Percentiles rank a stretch among this genome's conserved stretches.
Conservation (phyloP, 2,888 invertebrate genomes). For the Microchrysa polita region DNA sequence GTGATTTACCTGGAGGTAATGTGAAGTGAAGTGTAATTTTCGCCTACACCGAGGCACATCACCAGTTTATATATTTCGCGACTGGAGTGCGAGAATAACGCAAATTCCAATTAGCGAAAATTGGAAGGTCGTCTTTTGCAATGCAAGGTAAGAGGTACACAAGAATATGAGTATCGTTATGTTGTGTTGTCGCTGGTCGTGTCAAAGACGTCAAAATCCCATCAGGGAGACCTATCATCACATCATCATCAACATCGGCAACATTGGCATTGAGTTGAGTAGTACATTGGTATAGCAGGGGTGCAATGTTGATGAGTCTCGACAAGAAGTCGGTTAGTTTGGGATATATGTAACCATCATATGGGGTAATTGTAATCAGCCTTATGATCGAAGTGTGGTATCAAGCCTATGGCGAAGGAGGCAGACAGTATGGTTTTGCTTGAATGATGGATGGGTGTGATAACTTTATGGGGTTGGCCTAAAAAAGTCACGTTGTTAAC, state of each 20-base stretch:
- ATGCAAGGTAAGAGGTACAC: too few species aligned
- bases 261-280: too few species aligned
- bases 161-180: not conserved
- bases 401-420: too few species aligned
- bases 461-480: not conserved
- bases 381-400: not conserved
- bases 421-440: too few species aligned
- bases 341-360: not conserved
- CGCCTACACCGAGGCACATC: slow-evolving; percentile 17
- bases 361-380: slow-evolving; percentile 7
- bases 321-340: not conserved
- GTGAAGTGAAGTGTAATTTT: slow-evolving; percentile 20
- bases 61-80: too few species aligned
- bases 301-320: not conserved
- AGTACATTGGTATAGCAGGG: too few species aligned
- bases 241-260: not conserved
- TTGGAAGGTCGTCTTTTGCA: slow-evolving; percentile 16
- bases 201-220: not conserved
- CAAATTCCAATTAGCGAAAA: slow-evolving; percentile 34
- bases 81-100: slow-evolving; percentile 23
- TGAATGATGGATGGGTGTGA: too few species aligned
- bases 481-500: not conserved
- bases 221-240: slow-evolving; percentile 4
- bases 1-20: slow-evolving; percentile 9
- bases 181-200: too few species aligned